Evolutionary conservation across 1,140 invertebrate genomes (phyloP).

Genomic region (Coelopa frigida): DNA sequence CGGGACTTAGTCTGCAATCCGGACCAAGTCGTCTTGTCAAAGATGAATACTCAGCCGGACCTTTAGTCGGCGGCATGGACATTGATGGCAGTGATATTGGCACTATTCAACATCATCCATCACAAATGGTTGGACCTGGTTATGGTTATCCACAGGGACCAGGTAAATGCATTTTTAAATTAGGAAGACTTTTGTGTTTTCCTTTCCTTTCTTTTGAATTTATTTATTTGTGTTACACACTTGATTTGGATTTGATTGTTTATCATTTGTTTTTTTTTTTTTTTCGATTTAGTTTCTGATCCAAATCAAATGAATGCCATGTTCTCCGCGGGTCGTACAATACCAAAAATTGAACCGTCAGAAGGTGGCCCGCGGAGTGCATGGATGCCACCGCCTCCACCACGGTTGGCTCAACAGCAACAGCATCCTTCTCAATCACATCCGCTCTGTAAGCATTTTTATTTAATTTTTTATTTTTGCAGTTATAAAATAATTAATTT

Average conservation of each 20-base stretch:
- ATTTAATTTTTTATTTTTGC: constrained; percentile 45
- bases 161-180: constrained; percentile 20
- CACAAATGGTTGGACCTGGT: constrained; percentile 47
- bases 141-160: constrained; percentile 37
- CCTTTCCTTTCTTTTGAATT: constrained; percentile 7
- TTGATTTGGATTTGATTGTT: constrained; percentile 18
- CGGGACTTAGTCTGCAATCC: constrained; percentile 75
- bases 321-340: constrained; percentile 45
- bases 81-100: constrained; percentile 63
- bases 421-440: constrained; percentile 44
- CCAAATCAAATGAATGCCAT: constrained; percentile 47
- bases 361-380: constrained; percentile 31
- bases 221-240: constrained; percentile 10
- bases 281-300: constrained; percentile 43
- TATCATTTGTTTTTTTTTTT: constrained; percentile 17
- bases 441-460: constrained; percentile 53
- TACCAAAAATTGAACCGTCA: constrained; percentile 48
- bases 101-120: constrained; percentile 79
- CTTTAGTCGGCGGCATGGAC: constrained; percentile 59
- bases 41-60: constrained; percentile 78
- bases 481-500: constrained; percentile 18
- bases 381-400: constrained; percentile 38
- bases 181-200: background rate
- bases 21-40: constrained; percentile 62
- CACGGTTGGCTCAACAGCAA: constrained; percentile 21